Evolutionary conservation across 2,888 invertebrate species (phyloP).

Genomic region (Xestia rhomboidea): DNA sequence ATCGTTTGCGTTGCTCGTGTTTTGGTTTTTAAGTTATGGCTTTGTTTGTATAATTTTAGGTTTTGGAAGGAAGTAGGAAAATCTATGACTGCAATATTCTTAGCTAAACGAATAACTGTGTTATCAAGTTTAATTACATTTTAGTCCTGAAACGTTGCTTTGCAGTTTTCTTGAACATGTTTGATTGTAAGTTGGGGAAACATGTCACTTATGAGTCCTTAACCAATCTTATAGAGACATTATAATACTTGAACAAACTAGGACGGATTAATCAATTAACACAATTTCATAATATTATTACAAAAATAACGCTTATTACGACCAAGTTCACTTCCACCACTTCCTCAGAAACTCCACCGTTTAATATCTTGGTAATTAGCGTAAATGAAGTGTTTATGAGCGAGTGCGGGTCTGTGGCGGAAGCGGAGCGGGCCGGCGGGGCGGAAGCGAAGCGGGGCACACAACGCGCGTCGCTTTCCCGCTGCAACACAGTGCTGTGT

Average conservation of each 20-base stretch:
- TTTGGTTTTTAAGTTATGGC: constrained; percentile 42
- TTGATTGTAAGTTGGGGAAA: neutral
- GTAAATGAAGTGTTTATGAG: constrained; percentile 43
- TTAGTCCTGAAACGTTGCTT: neutral
- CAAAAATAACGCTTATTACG: neutral
- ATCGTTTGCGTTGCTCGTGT: constrained; percentile 43
- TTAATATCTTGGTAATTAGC: constrained; percentile 41
- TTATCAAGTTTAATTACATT: neutral
- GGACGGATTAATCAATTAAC: neutral
- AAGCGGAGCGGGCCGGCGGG: constrained; percentile 61
- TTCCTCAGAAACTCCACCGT: constrained; percentile 27
- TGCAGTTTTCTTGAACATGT: neutral
- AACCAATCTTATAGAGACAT: neutral
- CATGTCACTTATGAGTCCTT: neutral
- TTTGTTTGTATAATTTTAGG: constrained; percentile 23
- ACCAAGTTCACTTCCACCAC: constrained; percentile 16
- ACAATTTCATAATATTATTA: neutral
- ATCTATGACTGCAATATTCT: neutral
- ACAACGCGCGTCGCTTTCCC: constrained; percentile 57
- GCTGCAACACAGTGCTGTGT: constrained; percentile 47
- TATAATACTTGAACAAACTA: neutral
- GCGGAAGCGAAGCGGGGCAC: constrained; percentile 61
- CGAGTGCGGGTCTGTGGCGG: constrained; percentile 67
- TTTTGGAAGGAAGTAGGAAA: constrained; percentile 12
- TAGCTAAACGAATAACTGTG: neutral